Evolutionary conservation across 2,888 invertebrate species (phyloP), one percentile per base, ranked within the genome.

Genomic region (Apantesis nais): DNA sequence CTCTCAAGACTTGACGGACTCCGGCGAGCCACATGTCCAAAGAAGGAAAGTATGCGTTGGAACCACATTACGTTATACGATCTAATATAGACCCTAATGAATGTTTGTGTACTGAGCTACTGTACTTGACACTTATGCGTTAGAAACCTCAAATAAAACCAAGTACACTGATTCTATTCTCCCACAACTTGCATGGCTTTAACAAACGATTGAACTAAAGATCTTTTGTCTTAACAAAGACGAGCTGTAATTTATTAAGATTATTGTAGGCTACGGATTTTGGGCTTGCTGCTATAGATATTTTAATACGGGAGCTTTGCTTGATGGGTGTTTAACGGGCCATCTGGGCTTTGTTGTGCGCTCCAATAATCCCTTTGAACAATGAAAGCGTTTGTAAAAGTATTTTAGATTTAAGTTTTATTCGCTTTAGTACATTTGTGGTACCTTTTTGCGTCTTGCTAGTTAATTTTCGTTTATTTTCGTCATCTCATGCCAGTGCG

Each of bases 311-410:
- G 52, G 3, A 64, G 79, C 72, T 80, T 80, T 73, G 67, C 66
- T 73, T 78, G 80, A 80, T 80, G 72, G 77, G 77, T 78, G 66
- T 74, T 79, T 80, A 80, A 71, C 72, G 75, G 78, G 67, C 72
- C 73, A 80, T 74, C 73, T 71, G 66, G 77, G 81, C 75, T 79
- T 79, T 80, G 78, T 80, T 72, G 44, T 62, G 75, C 67, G 71
- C 73, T 73, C 62, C 71, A 68, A 75, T 80, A 80, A 80, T 73
- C 79, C 78, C 70, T 62, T 65, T 73, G 64, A 71, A 77, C 81
- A 80, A 77, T 80, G 74, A 72, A 73, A 78, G 67, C 66, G 74
- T 75, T 80, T 80, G 79, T 80, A 71, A 71, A 74, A 71, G 75
- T 74, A 75, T 80, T 77, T 75, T 78, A 62, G 69, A 64, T 72